Evolutionary conservation across 2,113 vertebrate species (phyloP).

Genomic region (Elephantulus edwardii): DNA sequence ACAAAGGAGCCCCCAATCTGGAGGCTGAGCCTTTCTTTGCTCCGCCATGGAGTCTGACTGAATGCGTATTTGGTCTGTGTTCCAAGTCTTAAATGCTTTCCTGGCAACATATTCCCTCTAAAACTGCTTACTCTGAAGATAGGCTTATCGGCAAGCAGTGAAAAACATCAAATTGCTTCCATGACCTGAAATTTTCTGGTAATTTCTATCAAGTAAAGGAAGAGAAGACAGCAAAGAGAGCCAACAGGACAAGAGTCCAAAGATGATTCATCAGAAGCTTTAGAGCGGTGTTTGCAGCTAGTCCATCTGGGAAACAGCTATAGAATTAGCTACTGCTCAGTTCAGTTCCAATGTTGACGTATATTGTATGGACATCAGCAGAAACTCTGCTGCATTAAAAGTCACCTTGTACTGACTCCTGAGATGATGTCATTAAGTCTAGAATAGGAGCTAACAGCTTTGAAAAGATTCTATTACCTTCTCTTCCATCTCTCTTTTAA

Average conservation of each 20-base stretch:
- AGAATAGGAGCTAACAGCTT: background rate
- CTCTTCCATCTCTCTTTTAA: no score
- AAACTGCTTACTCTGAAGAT: conserved; percentile 45
- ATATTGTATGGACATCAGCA: background rate
- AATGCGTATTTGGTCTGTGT: conserved; percentile 48
- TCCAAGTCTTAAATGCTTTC: conserved; percentile 63
- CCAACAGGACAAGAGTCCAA: background rate
- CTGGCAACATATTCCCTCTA: conserved; percentile 49
- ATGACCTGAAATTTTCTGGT: conserved; percentile 33
- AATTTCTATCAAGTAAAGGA: conserved; percentile 22
- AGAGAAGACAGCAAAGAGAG: background rate
- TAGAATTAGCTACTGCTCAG: background rate
- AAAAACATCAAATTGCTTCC: background rate
- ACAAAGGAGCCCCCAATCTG: background rate
- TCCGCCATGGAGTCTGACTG: background rate
- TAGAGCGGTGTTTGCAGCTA: background rate
- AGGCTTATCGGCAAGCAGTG: background rate
- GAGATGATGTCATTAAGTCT: conserved; percentile 2
- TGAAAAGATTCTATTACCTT: conserved; percentile 16
- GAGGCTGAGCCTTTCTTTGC: background rate
- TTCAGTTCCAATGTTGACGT: background rate
- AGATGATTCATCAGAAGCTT: background rate
- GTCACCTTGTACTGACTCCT: conserved; percentile 33
- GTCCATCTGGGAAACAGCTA: no score
- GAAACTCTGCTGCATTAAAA: background rate